A percentile compares a stretch with the other conserved stretches of the same genome.
Evolutionary conservation across 2,113 vertebrate species (phyloP).

Genomic region (Amblyopsis rosae): DNA sequence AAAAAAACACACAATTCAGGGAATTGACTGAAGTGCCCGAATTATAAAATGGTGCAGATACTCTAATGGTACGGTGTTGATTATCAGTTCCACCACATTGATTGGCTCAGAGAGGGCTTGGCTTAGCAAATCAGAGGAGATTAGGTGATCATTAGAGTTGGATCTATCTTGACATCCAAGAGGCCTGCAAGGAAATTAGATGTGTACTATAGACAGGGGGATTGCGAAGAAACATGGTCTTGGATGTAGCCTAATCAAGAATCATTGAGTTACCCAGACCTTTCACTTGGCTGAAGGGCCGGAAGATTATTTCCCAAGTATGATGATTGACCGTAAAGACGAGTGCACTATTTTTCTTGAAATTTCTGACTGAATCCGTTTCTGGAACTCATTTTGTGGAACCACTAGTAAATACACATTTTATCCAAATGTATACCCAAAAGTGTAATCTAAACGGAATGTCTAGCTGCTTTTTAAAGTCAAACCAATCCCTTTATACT

Average conservation of each 20-base stretch:
- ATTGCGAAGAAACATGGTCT: not conserved
- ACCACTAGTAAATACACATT: too few species aligned
- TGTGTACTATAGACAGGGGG: not conserved
- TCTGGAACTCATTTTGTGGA: too few species aligned
- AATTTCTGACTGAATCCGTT: not conserved
- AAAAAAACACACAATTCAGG: not conserved
- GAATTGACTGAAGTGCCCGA: not conserved
- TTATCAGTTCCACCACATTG: slow-evolving; percentile 10
- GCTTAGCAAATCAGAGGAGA: slow-evolving; percentile 15
- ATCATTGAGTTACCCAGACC: slow-evolving; percentile 5
- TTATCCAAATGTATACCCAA: too few species aligned
- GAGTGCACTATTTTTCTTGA: not conserved
- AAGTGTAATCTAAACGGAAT: slow-evolving; percentile 17
- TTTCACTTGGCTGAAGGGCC: not conserved
- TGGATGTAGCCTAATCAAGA: slow-evolving; percentile 19
- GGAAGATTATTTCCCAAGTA: slow-evolving; percentile 14
- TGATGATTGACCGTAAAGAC: not conserved
- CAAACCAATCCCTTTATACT: too few species aligned
- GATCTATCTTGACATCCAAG: slow-evolving; percentile 22
- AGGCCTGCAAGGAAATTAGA: slow-evolving; percentile 22
- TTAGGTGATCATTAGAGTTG: slow-evolving; percentile 23
- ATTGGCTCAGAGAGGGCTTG: slow-evolving; percentile 3
- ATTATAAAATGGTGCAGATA: not conserved
- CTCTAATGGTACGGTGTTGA: not conserved
- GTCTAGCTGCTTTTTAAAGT: not conserved